Evolutionary conservation across 2,113 vertebrate genomes (phyloP).

Genomic region (Otis tarda): DNA sequence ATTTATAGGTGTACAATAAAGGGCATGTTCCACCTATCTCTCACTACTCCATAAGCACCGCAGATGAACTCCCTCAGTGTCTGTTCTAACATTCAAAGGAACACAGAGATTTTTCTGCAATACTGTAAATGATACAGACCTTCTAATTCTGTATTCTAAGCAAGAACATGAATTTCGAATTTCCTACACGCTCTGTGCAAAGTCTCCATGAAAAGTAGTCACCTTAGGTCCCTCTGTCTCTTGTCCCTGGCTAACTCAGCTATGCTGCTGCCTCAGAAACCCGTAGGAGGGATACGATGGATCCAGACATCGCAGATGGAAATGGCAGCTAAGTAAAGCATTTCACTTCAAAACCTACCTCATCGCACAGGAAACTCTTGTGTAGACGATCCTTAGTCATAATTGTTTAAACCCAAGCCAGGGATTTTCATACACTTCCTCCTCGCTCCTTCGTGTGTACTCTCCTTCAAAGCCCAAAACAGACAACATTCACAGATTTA

Average conservation of each 20-base stretch:
- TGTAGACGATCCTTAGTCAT: conserved; percentile 4
- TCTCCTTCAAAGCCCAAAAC: background rate
- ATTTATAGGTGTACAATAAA: background rate
- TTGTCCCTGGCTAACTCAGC: background rate
- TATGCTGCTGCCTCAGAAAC: background rate
- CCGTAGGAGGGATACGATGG: background rate
- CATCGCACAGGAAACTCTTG: background rate
- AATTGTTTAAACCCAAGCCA: background rate
- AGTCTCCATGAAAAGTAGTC: background rate
- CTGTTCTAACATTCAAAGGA: background rate
- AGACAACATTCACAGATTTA: background rate
- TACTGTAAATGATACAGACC: background rate
- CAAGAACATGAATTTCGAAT: background rate
- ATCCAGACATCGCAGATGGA: background rate
- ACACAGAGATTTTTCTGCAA: background rate
- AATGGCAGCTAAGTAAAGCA: background rate
- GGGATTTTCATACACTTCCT: conserved; percentile 1
- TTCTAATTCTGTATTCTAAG: background rate
- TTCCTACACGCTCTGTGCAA: background rate
- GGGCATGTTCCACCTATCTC: background rate
- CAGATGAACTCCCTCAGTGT: background rate
- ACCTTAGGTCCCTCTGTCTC: background rate
- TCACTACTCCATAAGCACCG: background rate
- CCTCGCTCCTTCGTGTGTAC: background rate
- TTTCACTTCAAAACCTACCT: background rate